Evolutionary conservation across 1,140 invertebrate species (phyloP).

Genomic region (Watersipora subatra): DNA sequence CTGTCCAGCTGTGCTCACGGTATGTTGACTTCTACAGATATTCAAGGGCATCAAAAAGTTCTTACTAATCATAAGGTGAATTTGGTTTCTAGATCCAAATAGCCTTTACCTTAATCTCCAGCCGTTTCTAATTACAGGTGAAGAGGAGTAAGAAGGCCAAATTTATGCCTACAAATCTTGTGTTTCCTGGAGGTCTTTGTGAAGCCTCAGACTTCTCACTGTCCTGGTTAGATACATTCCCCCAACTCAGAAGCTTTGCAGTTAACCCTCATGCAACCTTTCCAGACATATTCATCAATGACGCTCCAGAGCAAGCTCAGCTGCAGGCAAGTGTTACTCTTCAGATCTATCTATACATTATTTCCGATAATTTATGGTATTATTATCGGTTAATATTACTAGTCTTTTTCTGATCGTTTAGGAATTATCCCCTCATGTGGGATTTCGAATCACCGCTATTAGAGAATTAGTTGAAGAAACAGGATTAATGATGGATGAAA

Average conservation of each 20-base stretch:
- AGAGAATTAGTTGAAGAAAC: neutral
- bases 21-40: too few species aligned
- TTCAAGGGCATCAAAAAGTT: too few species aligned
- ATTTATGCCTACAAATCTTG: neutral
- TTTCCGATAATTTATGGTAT: too few species aligned
- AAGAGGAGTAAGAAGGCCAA: neutral
- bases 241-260: neutral
- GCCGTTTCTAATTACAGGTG: too few species aligned
- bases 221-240: neutral
- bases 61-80: too few species aligned
- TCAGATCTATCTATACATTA: too few species aligned
- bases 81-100: too few species aligned
- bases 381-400: too few species aligned
- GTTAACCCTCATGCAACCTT: neutral
- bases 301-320: neutral
- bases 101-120: too few species aligned
- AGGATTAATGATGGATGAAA: neutral
- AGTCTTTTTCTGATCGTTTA: too few species aligned
- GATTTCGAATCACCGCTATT: neutral
- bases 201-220: neutral
- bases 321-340: too few species aligned
- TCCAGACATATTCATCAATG: neutral
- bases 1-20: neutral
- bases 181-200: constrained; percentile 1
- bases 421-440: neutral